Base-by-base conservation (phyloP, 2,888 invertebrate genomes). In the Spisula subtruncata region DNA sequence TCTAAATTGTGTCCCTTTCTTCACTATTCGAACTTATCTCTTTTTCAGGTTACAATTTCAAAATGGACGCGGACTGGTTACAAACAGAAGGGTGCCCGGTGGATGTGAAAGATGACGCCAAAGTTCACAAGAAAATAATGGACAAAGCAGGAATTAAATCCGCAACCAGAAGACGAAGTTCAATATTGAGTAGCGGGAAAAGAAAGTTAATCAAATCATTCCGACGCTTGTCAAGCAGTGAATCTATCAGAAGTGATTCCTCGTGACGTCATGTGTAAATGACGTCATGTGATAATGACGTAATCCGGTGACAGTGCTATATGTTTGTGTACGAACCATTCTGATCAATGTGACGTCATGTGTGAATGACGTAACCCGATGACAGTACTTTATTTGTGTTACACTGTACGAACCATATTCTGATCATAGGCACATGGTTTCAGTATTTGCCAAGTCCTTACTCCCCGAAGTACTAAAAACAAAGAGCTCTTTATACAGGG, bases 1-100 rank as follows among this genome's bases (percentile, higher is more conserved):
- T n/a, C n/a, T n/a, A n/a, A 10, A 16, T 51, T 51, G 12, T 14
- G 10, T 41, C 51, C 51, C 12, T 51, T 51, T 51, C 5, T 1
- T 51, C 4, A 51, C 51, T 51, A 1, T 51, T 51, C 51, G 4
- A 51, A 10, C 16, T 51, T 14, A 12, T 5, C 14, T 1, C 14
- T 51, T 51, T 89, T 91, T 71, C 89, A 93, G 93, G 87, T 66
- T 93, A 92, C 81, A 91, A 91, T 75, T 92, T 92, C 32, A 90
- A 87, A 29, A 89, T 85, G 51, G 92, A 93, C 56, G 86, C 91
- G 6, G 90, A 92, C 32, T 93, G 92, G 93, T 83, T 93, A 29
- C 54, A 79, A 5, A 88, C 86, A 10, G 92, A 92, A 41, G 89
- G 90, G 0, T 90, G 90, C 56, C 91, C 91, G 0, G 56, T 85